A percentile compares a stretch with the other conserved stretches of the same genome.
Evolutionary conservation across 2,113 vertebrate species (phyloP).

Genomic region (Leptobrachium leishanense): DNA sequence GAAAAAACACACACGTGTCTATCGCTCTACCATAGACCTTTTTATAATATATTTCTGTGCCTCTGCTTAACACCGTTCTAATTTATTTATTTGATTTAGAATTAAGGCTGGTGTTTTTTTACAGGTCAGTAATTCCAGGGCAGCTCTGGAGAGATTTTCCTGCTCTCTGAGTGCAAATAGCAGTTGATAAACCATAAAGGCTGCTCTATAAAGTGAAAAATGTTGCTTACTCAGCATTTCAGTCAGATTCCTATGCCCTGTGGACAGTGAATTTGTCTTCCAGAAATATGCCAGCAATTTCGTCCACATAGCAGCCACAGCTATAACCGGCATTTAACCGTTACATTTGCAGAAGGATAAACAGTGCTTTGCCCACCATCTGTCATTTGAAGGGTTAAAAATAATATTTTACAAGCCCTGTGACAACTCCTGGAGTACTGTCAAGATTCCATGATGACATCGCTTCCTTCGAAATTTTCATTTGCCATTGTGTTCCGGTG

Average conservation of each 20-base stretch:
- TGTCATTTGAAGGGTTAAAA: background rate
- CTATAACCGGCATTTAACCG: background rate
- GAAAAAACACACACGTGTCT: no score
- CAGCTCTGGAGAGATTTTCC: constrained; percentile 13
- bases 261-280: constrained; percentile 24
- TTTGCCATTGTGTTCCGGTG: background rate
- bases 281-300: constrained; percentile 15
- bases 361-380: no score
- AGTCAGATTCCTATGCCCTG: constrained; percentile 23
- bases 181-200: constrained; percentile 29
- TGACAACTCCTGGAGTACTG: background rate
- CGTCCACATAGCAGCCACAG: background rate
- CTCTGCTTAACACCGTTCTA: background rate
- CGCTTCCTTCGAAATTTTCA: background rate
- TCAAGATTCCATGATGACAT: constrained; percentile 11
- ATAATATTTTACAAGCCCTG: background rate
- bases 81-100: constrained; percentile 39
- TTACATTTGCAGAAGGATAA: background rate
- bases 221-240: constrained; percentile 38
- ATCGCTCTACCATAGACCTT: no score
- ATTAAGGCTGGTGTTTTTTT: constrained; percentile 17
- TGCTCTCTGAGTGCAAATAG: constrained; percentile 33
- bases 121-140: constrained; percentile 41
- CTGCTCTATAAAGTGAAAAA: constrained; percentile 40
- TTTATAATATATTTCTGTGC: no score